Base-by-base conservation (phyloP, 2,113 vertebrate genomes). In the Grallaria varia region DNA sequence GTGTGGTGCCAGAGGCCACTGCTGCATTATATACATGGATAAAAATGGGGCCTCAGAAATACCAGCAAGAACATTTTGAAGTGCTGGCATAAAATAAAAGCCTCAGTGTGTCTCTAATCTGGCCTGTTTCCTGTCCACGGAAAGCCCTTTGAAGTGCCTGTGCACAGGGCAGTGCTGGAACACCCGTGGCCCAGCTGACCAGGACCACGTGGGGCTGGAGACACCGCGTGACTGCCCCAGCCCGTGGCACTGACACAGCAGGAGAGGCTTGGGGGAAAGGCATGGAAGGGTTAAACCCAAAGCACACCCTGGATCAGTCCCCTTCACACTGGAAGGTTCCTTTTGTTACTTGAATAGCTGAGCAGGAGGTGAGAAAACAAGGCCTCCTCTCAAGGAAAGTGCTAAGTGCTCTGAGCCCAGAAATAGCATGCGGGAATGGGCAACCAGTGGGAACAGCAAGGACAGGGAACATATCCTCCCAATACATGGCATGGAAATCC, bases 41-140 rank as follows among this genome's bases (percentile, higher is more conserved):
- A 77, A 84, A 90, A 94, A 37, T 0, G 6, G 8, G 30, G 33
- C 83, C 60, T 86, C 76, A 84, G 64, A 64, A 96, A 90, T 33
- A 42, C 42, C 79, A 74, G 18, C 19, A 14, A 93, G 68, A 88
- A 44, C 79, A 59, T 40, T 95, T 60, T 53, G 31, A 81, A 89
- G 63, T 33, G 50, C 76, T 90, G 60, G 83, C 83, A 93, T 9
- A 22, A 92, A 88, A 95, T 56, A 74, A 95, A 97, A 95, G 85
- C 77, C 44, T 87, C 72, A 44, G 27, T 37, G 60, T 78, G 76
- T 30, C 76, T 90, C 80, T 90, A 71, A 96, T 92, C 42, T 90
- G 66, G 72, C 79, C 59, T 66, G 39, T 30, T 93, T 95, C 92
- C 95, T 77, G 63, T 31, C 30, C 5, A 4, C 7, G 62, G 69